Evolutionary conservation across 2,888 invertebrate species (phyloP).

Genomic region (Tenthredo notha): DNA sequence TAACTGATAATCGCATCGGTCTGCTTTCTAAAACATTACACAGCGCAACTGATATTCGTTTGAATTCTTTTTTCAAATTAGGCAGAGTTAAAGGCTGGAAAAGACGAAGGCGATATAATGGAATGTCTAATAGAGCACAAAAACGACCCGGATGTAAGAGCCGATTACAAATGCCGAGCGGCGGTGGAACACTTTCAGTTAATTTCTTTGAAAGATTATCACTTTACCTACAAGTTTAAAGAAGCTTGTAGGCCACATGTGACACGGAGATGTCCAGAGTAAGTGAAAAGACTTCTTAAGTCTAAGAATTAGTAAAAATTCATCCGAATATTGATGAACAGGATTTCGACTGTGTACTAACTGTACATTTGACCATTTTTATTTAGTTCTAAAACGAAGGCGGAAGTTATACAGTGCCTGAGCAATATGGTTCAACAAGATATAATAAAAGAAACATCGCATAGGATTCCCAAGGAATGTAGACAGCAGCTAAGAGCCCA

Average conservation of each 20-base stretch:
- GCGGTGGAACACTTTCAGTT: slow-evolving; percentile 99
- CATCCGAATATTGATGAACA: neutral
- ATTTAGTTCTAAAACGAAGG: slow-evolving; percentile 87
- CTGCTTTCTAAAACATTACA: too few species aligned
- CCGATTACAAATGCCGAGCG: slow-evolving; percentile 91
- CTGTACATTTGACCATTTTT: slow-evolving; percentile 63
- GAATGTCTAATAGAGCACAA: slow-evolving; percentile 96
- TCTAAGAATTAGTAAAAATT: neutral
- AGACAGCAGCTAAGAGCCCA: slow-evolving; percentile 95
- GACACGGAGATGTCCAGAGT: slow-evolving; percentile 80
- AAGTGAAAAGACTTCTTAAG: slow-evolving; percentile 58
- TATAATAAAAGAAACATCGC: slow-evolving; percentile 86
- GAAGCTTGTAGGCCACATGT: slow-evolving; percentile 94
- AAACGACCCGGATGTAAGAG: slow-evolving; percentile 90
- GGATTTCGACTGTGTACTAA: neutral
- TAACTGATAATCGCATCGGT: too few species aligned
- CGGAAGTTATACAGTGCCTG: slow-evolving; percentile 91
- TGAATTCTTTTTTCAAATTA: slow-evolving; percentile 56
- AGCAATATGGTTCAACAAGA: slow-evolving; percentile 96
- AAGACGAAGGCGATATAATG: slow-evolving; percentile 94
- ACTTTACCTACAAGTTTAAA: slow-evolving; percentile 96
- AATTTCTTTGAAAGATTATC: slow-evolving; percentile 94
- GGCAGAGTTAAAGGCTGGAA: slow-evolving; percentile 84
- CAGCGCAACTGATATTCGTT: neutral
- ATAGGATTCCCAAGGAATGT: slow-evolving; percentile 92